A percentile compares a stretch with the other conserved stretches of the same genome.
phyloP scores from a whole-genome alignment of 2,113 vertebrate genomes.

The Sylvia atricapilla region DNA sequence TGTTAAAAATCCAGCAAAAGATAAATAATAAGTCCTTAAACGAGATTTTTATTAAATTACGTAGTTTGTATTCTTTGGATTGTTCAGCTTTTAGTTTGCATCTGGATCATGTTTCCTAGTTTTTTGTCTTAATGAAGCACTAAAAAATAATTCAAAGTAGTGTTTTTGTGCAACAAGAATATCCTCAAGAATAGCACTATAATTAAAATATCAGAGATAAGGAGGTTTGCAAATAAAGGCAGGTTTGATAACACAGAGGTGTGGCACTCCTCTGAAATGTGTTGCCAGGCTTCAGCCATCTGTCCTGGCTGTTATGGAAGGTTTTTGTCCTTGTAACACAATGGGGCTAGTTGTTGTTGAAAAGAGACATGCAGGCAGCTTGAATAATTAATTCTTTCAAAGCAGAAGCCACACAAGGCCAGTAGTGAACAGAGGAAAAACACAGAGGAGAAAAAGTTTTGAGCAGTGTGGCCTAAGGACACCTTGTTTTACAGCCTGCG shows the following conservation, averaged over 20 bases:
- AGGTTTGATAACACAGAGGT: not conserved
- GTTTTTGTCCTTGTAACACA: constrained; percentile 21
- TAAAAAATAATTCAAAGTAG: not conserved
- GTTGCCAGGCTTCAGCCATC: not conserved
- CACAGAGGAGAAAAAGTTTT: not conserved
- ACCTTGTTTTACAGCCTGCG: not conserved
- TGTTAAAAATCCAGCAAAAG: not conserved
- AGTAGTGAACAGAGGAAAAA: not conserved
- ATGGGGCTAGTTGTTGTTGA: not conserved
- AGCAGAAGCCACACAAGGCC: not conserved
- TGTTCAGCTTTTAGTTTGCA: not conserved
- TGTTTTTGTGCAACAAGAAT: not conserved
- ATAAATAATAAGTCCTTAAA: not conserved
- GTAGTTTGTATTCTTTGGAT: not conserved
- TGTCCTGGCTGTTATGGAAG: not conserved
- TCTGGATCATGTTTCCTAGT: not conserved
- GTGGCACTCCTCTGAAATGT: not conserved
- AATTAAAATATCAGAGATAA: constrained; percentile 2
- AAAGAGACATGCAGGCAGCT: not conserved
- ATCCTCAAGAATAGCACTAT: not conserved
- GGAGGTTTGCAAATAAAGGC: not conserved
- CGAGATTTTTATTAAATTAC: not conserved
- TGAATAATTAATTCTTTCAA: constrained; percentile 35
- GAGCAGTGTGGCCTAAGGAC: not conserved
- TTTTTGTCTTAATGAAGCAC: not conserved